Evolutionary conservation across 2,113 vertebrate genomes (phyloP), one percentile per base, ranked within the genome.

Genomic region (Leuciscus idus): DNA sequence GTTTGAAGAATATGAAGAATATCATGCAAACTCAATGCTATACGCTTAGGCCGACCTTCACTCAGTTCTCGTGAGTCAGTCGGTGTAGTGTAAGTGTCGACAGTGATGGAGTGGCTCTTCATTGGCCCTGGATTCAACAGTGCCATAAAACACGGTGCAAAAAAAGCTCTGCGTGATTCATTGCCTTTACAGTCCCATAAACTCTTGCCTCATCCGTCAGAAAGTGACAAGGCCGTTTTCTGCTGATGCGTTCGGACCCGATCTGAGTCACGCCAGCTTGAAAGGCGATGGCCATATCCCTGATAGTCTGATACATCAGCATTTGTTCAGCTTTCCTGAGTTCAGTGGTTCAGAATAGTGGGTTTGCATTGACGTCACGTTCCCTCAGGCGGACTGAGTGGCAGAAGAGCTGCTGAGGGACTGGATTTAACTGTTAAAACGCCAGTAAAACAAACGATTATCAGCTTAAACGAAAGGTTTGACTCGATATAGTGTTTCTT

Each of bases 141-240:
- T 61, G 59, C 30, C 10, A 48, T 66, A 66, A 87, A 72, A 15
- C 52, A 6, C 52, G 12, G 62, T 28, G 12, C 30, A 33, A 6
- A n/a, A 68, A 82, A 87, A 76, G 36, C 86, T 13, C 36, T 0
- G 43, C 78, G 28, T 84, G 75, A 87, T 84, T 84, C 52, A 85
- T 62, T 64, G 83, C 83, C 57, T 74, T 64, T 64, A 68, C 68
- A 50, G 48, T 76, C 77, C 64, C 33, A 66, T 87, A 87, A 87
- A 87, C 46, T 72, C 74, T 59, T 28, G 55, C 23, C 75, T 85
- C 86, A 89, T 86, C 72, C 0, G n/a, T 89, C 86, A 89, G 80
- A 21, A 30, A 55, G 79, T 61, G 86, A 74, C 84, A 77, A 17
- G 28, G 46, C 23, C 66, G 10, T 7, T 70, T 85, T 57, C 33